A percentile compares a stretch with the other conserved stretches of the same genome.
These are phyloP conservation scores for Enteromius radiatus DNA, from an alignment of 2,797 vertebrate genomes.

Conservation along the genomic window DNA sequence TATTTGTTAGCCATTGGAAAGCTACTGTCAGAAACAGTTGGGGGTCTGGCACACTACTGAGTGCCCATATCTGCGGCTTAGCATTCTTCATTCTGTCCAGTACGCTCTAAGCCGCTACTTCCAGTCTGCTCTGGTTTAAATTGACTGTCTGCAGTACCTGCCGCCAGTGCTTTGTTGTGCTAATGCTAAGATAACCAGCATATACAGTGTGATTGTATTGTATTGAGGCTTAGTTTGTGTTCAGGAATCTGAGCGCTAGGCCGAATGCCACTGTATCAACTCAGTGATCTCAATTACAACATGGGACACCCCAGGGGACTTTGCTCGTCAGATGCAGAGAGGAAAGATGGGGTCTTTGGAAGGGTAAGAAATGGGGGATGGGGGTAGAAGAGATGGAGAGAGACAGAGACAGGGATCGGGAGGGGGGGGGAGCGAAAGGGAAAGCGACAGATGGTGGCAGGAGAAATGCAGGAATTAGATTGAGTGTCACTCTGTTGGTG, in stretches of 20 bases:
- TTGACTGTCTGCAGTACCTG: slow-evolving; percentile 2
- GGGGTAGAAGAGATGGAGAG: not conserved
- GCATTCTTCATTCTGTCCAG: slow-evolving; percentile 13
- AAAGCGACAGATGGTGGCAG: slow-evolving; percentile 52
- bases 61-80: slow-evolving; percentile 23
- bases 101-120: not conserved
- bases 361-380: slow-evolving; percentile 40
- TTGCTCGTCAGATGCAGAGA: slow-evolving; percentile 20
- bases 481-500: slow-evolving; percentile 66
- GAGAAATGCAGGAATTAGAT: slow-evolving; percentile 55
- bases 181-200: not conserved
- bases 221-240: slow-evolving; percentile 10
- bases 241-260: not conserved
- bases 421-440: slow-evolving; percentile 55
- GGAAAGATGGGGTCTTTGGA: slow-evolving; percentile 51
- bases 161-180: slow-evolving; percentile 9
- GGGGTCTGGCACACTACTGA: slow-evolving; percentile 2
- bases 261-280: not conserved
- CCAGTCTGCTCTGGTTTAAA: slow-evolving; percentile 19
- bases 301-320: slow-evolving; percentile 41
- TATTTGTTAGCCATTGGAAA: not conserved
- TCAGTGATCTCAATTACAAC: slow-evolving; percentile 31
- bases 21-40: not conserved
- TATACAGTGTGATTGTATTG: slow-evolving; percentile 14
- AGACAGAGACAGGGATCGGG: not conserved